phyloP scores from a whole-genome alignment of 2,113 vertebrate species.

The Terrapene triunguis region DNA sequence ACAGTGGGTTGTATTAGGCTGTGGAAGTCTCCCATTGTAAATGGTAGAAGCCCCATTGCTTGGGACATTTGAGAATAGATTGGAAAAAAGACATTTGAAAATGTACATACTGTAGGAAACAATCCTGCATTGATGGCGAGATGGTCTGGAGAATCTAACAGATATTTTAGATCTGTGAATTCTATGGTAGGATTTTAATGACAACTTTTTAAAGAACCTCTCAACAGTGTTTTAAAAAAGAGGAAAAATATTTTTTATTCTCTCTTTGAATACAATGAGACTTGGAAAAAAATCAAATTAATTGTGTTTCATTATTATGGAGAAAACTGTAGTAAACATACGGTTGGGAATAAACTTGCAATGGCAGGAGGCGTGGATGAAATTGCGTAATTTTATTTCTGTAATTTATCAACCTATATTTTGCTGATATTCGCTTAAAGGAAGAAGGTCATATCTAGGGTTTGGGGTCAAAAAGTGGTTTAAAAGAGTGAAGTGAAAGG shows the following conservation, averaged over 20 bases:
- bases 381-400: not conserved
- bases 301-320: not conserved
- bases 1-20: not conserved
- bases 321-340: not conserved
- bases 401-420: not conserved
- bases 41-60: not conserved
- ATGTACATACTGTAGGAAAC: not conserved
- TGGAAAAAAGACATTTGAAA: not conserved
- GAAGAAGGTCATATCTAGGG: not conserved
- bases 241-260: not conserved
- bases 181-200: not conserved
- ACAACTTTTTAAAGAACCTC: not conserved
- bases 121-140: not conserved
- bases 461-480: not conserved
- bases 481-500: not conserved
- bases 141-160: not conserved
- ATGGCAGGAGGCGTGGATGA: not conserved
- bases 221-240: not conserved
- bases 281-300: not conserved
- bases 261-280: too few species aligned
- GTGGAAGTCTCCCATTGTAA: not conserved
- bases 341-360: not conserved
- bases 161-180: not conserved
- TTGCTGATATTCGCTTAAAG: not conserved
- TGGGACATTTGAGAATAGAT: not conserved